Percentiles rank a stretch among this genome's conserved stretches.
phyloP scores from a whole-genome alignment of 1,140 invertebrate species.

The Drosophila biarmipes region DNA sequence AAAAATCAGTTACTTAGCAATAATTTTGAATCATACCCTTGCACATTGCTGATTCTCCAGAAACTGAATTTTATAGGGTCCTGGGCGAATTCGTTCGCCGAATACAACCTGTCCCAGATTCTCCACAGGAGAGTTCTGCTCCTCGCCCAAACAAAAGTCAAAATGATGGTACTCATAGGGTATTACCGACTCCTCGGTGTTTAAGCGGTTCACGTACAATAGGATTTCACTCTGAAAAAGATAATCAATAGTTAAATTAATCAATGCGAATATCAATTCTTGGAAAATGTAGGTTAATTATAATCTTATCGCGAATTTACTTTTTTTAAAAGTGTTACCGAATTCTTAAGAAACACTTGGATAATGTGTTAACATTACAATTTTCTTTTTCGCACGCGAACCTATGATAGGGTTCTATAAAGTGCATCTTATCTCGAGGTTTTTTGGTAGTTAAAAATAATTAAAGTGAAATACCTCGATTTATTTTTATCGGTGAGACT shows the following conservation, averaged over 20 bases:
- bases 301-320: slow-evolving; percentile 3
- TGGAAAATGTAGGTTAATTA: neutral
- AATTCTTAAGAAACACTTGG: neutral
- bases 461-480: neutral
- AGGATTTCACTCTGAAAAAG: slow-evolving; percentile 61
- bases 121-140: slow-evolving; percentile 94
- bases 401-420: neutral
- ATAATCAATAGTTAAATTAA: slow-evolving; percentile 12
- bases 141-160: slow-evolving; percentile 94
- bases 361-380: neutral
- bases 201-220: slow-evolving; percentile 97
- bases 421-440: neutral
- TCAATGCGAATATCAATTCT: neutral
- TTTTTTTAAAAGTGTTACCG: neutral
- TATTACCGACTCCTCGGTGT: slow-evolving; percentile 97
- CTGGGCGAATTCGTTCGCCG: slow-evolving; percentile 97
- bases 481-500: neutral
- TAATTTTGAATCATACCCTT: slow-evolving; percentile 74
- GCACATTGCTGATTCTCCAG: slow-evolving; percentile 90
- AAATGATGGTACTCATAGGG: slow-evolving; percentile 99
- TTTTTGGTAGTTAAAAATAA: neutral
- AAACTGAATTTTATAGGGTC: slow-evolving; percentile 93
- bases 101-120: slow-evolving; percentile 99
- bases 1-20: neutral
- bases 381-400: neutral